Base-by-base conservation (phyloP, 1,140 invertebrate genomes). In the Thrips palmi region DNA sequence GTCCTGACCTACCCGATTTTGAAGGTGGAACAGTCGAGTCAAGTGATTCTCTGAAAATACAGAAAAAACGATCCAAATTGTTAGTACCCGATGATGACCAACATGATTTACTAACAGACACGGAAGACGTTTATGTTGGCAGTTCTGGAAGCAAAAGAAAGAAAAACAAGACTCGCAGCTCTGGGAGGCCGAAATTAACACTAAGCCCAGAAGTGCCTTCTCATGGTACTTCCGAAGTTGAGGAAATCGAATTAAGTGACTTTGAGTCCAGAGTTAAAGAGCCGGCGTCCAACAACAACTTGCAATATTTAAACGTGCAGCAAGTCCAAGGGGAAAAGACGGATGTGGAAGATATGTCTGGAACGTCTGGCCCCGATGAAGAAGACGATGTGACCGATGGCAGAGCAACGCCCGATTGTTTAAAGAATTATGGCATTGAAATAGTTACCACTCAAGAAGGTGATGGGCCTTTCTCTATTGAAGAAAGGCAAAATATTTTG, bases 211-310 rank as follows among this genome's bases (percentile, higher is more conserved):
- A 41, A 25, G 15, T 12, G 36, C 29, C 14, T 25, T 24, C 18
- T 14, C 31, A 43, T 33, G 32, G 37, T 22, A 29, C 44, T 7
- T 68, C 67, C 14, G 67, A 70, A 52, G 52, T 57, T 17, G 67
- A 68, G 47, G 65, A 68, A 43, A 47, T 70, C 38, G 56, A 59
- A 20, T 39, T 66, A 1, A 63, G 57, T 45, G 64, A 67, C 41
- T 49, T 44, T 40, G 56, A 54, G 8, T 35, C 12, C 37, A 23
- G 32, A 10, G 17, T 15, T 2, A 30, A 28, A 40, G 25, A 37
- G n/a, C n/a, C n/a, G n/a, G n/a, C n/a, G n/a, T n/a, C n/a, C n/a
- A n/a, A n/a, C n/a, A n/a, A n/a, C n/a, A n/a, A n/a, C n/a, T n/a
- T n/a, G n/a, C n/a, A n/a, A n/a, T n/a, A n/a, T n/a, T n/a, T n/a